Evolutionary conservation across 1,140 invertebrate species (phyloP).

Genomic region (Papilio xuthus): DNA sequence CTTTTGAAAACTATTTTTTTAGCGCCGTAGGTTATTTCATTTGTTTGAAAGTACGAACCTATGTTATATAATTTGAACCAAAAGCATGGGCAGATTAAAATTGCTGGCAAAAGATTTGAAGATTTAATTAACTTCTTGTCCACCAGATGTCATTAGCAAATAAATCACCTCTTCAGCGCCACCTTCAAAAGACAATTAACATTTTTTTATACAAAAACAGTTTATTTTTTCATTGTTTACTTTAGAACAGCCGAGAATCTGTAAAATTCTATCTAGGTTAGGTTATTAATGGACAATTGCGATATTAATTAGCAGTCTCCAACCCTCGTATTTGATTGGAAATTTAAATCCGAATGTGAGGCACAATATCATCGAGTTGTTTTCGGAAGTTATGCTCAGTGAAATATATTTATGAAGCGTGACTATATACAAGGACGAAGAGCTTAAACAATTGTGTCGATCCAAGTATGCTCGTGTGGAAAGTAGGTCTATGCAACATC

Average conservation of each 20-base stretch:
- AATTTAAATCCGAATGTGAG: not conserved
- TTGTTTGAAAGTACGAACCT: too few relatives aligned
- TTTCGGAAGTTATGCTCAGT: not conserved
- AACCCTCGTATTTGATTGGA: not conserved
- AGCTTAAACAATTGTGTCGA: not conserved
- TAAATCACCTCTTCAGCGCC: not conserved
- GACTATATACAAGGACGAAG: not conserved
- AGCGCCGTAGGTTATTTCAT: too few relatives aligned
- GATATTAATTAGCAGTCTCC: not conserved
- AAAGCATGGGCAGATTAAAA: not conserved
- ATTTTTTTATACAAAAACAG: too few relatives aligned
- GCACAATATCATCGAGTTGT: not conserved
- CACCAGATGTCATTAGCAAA: not conserved
- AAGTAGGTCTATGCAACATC: not conserved
- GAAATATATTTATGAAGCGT: not conserved
- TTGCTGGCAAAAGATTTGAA: not conserved
- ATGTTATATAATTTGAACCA: too few relatives aligned
- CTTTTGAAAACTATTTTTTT: not conserved
- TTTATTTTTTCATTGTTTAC: too few relatives aligned
- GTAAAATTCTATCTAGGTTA: too few relatives aligned
- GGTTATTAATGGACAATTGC: too few relatives aligned
- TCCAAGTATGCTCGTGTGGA: not conserved
- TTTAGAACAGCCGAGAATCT: too few relatives aligned
- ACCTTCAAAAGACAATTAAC: too few relatives aligned
- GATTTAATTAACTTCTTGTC: not conserved